Conservation (phyloP, 2,888 invertebrate species). For the Agrilus mali region DNA sequence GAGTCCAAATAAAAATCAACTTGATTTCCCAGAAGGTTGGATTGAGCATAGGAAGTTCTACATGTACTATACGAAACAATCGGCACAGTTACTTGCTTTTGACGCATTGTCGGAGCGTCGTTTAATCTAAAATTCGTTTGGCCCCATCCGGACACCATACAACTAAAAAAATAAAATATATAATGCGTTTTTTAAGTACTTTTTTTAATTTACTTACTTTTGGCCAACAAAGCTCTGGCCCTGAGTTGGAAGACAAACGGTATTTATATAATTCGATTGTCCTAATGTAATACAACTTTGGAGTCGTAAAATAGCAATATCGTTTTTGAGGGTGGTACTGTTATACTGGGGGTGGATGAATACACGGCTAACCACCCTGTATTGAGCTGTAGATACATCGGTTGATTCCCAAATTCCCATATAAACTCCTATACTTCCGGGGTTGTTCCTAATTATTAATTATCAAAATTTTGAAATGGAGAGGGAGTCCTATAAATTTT, state of each 20-base stretch:
- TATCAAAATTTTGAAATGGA: neutral
- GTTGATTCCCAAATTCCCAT: conserved; percentile 16
- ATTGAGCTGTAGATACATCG: conserved; percentile 11
- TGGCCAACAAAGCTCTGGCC: conserved; percentile 21
- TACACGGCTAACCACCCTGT: conserved; percentile 18
- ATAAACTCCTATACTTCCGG: conserved; percentile 11
- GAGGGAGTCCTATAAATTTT: neutral
- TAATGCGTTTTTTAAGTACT: neutral
- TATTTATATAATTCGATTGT: conserved; percentile 42
- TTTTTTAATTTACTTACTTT: conserved; percentile 11
- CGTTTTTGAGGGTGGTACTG: conserved; percentile 60
- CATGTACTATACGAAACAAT: conserved; percentile 46
- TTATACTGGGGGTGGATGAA: conserved; percentile 50
- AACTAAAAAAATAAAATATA: conserved; percentile 26
- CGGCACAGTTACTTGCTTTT: conserved; percentile 65
- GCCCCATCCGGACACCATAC: conserved; percentile 79
- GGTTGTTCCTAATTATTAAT: conserved; percentile 9
- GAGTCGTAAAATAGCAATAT: conserved; percentile 69
- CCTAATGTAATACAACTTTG: conserved; percentile 43
- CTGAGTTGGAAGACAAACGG: conserved; percentile 45
- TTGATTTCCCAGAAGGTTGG: conserved; percentile 20
- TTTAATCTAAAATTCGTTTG: conserved; percentile 52
- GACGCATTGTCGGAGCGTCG: conserved; percentile 38
- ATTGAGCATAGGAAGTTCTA: conserved; percentile 19
- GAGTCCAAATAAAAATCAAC: conserved; percentile 26